Conservation (phyloP, 2,797 vertebrate genomes). For the Semotilus atromaculatus region DNA sequence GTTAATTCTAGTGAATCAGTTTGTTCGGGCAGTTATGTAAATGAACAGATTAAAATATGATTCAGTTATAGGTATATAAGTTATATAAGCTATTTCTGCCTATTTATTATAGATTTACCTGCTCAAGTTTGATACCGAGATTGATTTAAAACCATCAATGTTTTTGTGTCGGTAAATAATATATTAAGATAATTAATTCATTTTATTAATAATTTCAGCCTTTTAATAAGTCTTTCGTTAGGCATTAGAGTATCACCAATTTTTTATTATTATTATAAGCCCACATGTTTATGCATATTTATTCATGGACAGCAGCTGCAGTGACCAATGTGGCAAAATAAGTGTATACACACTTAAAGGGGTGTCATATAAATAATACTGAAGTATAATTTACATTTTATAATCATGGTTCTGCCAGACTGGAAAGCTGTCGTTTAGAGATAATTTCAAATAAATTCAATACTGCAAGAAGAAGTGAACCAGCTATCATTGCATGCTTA, state of each 20-base stretch:
- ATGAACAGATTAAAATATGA: neutral
- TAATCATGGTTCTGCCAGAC: neutral
- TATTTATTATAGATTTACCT: neutral
- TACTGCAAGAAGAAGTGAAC: neutral
- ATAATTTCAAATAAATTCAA: neutral
- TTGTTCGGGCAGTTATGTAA: neutral
- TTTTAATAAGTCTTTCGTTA: neutral
- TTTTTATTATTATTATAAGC: neutral
- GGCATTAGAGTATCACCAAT: neutral
- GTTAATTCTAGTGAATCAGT: neutral
- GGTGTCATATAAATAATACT: neutral
- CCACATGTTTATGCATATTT: neutral
- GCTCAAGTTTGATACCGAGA: neutral
- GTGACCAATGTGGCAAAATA: neutral
- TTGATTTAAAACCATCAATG: neutral
- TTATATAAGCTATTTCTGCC: neutral
- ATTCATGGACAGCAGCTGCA: neutral
- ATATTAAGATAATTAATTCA: neutral
- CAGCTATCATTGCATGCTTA: neutral
- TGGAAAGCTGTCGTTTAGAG: neutral
- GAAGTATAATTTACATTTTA: conserved; percentile 7
- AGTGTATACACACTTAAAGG: neutral
- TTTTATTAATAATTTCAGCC: neutral
- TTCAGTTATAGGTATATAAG: neutral
- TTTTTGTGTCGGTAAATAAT: neutral